Conservation (phyloP, 1,140 invertebrate genomes). For the Globodera rostochiensis region DNA sequence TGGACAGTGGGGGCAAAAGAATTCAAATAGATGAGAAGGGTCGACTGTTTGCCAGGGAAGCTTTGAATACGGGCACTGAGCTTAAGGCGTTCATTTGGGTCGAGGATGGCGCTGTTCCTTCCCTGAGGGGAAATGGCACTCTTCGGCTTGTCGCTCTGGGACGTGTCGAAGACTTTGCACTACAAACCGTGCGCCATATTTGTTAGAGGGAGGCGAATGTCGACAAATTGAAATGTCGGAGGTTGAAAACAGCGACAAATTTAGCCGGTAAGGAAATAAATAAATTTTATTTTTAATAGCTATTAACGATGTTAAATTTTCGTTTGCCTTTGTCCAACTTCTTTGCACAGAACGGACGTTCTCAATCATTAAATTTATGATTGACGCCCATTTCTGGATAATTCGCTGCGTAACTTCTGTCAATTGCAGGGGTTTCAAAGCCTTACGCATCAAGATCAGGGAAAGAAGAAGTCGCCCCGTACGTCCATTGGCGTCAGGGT, state of each 20-base stretch:
- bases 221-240: slow-evolving; percentile 48
- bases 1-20: slow-evolving; percentile 3
- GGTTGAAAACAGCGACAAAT: not conserved
- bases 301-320: too few species aligned
- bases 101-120: slow-evolving; percentile 74
- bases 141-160: slow-evolving; percentile 45
- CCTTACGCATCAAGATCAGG: too few species aligned
- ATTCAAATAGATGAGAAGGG: slow-evolving; percentile 50
- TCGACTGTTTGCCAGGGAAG: slow-evolving; percentile 43
- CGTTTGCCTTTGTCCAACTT: slow-evolving; percentile 16
- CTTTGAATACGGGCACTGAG: slow-evolving; percentile 75
- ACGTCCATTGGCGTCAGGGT: too few species aligned
- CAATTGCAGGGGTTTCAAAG: too few species aligned
- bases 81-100: slow-evolving; percentile 76
- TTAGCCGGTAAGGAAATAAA: not conserved
- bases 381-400: not conserved
- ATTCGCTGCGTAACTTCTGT: not conserved
- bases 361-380: not conserved
- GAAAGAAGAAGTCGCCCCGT: too few species aligned
- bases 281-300: not conserved
- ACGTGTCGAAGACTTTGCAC: slow-evolving; percentile 78
- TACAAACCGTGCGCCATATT: slow-evolving; percentile 71
- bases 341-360: too few species aligned
- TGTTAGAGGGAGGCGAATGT: slow-evolving; percentile 43
- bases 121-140: slow-evolving; percentile 67